phyloP scores from a whole-genome alignment of 1,140 invertebrate species.

The Drosophila biarmipes region DNA sequence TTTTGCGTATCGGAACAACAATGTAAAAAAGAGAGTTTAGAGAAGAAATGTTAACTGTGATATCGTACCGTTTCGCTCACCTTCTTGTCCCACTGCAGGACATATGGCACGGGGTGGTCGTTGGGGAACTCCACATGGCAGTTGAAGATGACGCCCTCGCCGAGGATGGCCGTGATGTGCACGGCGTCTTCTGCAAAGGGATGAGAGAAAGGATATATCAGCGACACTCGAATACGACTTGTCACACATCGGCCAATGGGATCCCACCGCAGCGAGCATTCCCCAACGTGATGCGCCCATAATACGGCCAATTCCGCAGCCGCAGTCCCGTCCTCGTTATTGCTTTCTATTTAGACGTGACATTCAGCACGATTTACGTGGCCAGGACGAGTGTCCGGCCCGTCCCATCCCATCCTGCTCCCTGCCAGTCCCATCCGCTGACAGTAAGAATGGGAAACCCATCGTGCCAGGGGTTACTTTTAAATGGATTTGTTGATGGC shows the following conservation, averaged over 20 bases:
- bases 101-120: constrained; percentile 96
- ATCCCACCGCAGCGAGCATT: constrained; percentile 24
- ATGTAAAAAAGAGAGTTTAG: constrained; percentile 87
- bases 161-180: constrained; percentile 97
- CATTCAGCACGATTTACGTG: constrained; percentile 69
- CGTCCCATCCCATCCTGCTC: background rate
- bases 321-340: constrained; percentile 29
- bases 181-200: constrained; percentile 92
- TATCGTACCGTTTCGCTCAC: constrained; percentile 97
- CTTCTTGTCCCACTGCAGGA: constrained; percentile 99
- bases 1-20: constrained; percentile 81
- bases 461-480: constrained; percentile 45
- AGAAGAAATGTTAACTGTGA: constrained; percentile 86
- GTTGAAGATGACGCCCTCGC: constrained; percentile 97
- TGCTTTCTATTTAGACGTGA: constrained; percentile 62
- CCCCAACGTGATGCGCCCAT: constrained; percentile 45
- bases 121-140: constrained; percentile 98
- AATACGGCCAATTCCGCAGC: constrained; percentile 60
- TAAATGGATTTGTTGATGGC: constrained; percentile 72
- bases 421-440: background rate
- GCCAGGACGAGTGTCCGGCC: constrained; percentile 39
- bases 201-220: background rate
- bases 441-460: constrained; percentile 1
- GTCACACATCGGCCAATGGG: background rate
- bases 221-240: background rate